A percentile compares a stretch with the other conserved stretches of the same genome.
These are phyloP conservation scores for Drosophila ogumai DNA, from an alignment of 1,140 invertebrate genomes.

Conservation along the genomic window DNA sequence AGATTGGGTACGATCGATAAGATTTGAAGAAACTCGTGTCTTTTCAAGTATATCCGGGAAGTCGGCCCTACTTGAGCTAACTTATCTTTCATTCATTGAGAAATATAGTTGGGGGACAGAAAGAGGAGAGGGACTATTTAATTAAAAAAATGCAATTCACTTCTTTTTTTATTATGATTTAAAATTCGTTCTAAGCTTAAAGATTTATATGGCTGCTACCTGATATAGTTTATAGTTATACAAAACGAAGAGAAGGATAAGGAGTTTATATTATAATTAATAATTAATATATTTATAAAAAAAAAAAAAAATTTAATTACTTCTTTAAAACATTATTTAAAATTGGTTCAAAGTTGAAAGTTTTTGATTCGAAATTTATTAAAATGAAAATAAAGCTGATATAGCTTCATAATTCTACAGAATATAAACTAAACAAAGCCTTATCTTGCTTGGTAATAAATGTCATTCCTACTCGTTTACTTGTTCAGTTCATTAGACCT, in stretches of 20 bases:
- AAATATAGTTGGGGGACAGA: neutral
- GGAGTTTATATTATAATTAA: too few relatives aligned
- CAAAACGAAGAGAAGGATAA: too few relatives aligned
- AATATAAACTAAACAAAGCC: neutral
- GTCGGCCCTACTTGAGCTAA: neutral
- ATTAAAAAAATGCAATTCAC: neutral
- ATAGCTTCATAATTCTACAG: neutral
- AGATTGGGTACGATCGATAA: neutral
- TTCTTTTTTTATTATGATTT: neutral
- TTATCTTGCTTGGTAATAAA: neutral
- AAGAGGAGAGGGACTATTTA: too few relatives aligned
- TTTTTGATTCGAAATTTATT: too few relatives aligned
- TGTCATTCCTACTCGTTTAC: neutral
- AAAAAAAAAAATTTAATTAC: too few relatives aligned
- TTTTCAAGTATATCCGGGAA: constrained; percentile 2
- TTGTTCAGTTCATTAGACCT: neutral
- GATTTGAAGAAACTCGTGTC: neutral
- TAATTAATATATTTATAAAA: too few relatives aligned
- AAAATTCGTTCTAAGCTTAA: too few relatives aligned
- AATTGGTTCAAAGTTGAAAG: too few relatives aligned
- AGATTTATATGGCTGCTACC: too few relatives aligned
- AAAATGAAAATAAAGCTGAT: too few relatives aligned
- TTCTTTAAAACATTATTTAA: too few relatives aligned
- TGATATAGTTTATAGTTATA: too few relatives aligned
- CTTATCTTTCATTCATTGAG: constrained; percentile 8